Evolutionary conservation across 2,797 vertebrate species (phyloP), one percentile per base, ranked within the genome.

Genomic region (Galago senegalensis): DNA sequence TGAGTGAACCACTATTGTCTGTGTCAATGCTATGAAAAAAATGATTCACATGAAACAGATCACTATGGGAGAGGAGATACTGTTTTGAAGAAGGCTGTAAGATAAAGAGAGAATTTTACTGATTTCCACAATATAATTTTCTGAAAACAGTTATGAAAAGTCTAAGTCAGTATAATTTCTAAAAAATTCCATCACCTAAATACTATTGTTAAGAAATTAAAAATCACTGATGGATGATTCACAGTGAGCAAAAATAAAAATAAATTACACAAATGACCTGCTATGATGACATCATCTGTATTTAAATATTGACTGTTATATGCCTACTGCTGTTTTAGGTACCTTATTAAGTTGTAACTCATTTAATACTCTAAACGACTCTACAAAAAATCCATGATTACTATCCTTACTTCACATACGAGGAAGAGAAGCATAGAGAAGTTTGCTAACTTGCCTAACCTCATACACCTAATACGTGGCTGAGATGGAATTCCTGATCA

Each of bases 71-170:
- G 13, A 40, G 17, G 31, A 31, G 16, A 81, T 53, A 11, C 9
- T 87, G 4, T 76, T 58, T 61, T 93, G 87, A 95, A 85, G 2
- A 29, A 40, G 5, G 29, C 0, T 53, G 43, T 0, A 86, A 21
- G 75, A 87, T 91, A 89, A 89, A 69, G 27, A 60, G 67, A 72
- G 12, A 88, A 17, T 85, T 92, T 72, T 91, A 29, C 2, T 82
- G 63, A 63, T 87, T 75, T 90, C 23, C 17, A 53, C 3, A 60
- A 37, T 58, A 56, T 40, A 87, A 49, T 60, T 94, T 82, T 83
- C n/a, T 34, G 16, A 91, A 58, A 53, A 31, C 16, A 86, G 5
- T 65, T 76, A 13, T 40, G 76, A 72, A n/a, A 96, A 76, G 49
- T 53, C 84, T 10, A 94, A 61, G 27, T 31, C 29, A 76, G 8